These are phyloP conservation scores for Araneus ventricosus DNA, from an alignment of 1,140 invertebrate genomes.

Conservation along the genomic window DNA sequence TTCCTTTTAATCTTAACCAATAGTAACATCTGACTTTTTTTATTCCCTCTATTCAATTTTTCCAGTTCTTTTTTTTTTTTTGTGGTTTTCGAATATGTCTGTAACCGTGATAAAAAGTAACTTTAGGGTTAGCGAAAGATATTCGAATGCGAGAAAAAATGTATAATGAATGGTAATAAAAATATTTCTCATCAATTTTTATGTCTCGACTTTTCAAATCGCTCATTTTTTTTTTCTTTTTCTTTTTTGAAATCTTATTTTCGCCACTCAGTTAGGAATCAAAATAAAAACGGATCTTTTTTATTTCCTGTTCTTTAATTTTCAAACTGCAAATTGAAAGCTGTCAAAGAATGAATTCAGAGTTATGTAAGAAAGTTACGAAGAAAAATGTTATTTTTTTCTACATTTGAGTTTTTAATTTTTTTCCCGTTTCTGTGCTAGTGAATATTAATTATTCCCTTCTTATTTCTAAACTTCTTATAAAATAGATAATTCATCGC, in stretches of 20 bases:
- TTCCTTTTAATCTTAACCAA: slow-evolving; percentile 43
- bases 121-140: too few species aligned
- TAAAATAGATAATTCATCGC: too few species aligned
- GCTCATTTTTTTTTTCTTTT: not conserved
- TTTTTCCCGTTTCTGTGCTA: too few species aligned
- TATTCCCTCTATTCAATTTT: not conserved
- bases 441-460: too few species aligned
- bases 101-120: not conserved
- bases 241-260: not conserved
- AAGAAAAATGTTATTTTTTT: too few species aligned
- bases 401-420: too few species aligned
- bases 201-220: not conserved
- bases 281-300: not conserved
- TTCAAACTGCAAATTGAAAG: too few species aligned
- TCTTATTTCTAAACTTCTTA: too few species aligned
- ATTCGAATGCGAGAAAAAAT: not conserved
- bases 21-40: not conserved
- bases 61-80: not conserved
- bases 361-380: too few species aligned
- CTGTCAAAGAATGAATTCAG: too few species aligned
- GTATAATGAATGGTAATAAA: not conserved
- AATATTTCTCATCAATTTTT: not conserved
- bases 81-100: not conserved
- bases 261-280: not conserved
- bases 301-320: too few species aligned